phyloP scores from a whole-genome alignment of 2,113 vertebrate species.

The Phyllopteryx taeniolatus region DNA sequence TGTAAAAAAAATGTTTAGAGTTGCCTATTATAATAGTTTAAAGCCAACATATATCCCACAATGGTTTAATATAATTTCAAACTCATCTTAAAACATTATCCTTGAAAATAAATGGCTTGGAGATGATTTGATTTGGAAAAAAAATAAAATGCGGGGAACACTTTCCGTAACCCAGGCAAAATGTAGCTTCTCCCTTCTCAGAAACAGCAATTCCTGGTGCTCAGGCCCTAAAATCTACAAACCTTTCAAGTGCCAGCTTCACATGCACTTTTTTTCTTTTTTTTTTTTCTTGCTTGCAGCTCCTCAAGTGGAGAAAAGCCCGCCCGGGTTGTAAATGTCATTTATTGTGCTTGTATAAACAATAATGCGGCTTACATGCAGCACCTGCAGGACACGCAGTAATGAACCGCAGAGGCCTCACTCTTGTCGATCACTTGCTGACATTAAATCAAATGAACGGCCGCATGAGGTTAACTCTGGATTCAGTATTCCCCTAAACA shows the following conservation, averaged over 20 bases:
- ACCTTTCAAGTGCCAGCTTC: not conserved
- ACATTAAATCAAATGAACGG: not conserved
- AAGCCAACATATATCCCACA: too few relatives aligned
- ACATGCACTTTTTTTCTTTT: not conserved
- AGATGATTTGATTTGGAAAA: too few relatives aligned
- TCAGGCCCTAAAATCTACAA: not conserved
- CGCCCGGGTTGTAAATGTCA: constrained; percentile 18
- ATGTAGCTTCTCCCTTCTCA: too few relatives aligned
- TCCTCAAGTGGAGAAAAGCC: not conserved
- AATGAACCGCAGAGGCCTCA: not conserved
- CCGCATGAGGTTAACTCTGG: not conserved
- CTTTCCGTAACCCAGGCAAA: too few relatives aligned
- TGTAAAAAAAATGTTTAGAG: too few relatives aligned
- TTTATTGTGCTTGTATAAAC: constrained; percentile 21
- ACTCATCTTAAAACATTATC: too few relatives aligned
- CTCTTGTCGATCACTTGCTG: not conserved
- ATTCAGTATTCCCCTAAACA: not conserved
- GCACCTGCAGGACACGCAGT: constrained; percentile 13
- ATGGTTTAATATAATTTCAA: too few relatives aligned
- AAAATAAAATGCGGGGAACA: too few relatives aligned
- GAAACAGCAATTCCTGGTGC: too few relatives aligned
- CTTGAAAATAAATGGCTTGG: too few relatives aligned
- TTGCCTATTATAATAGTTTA: too few relatives aligned
- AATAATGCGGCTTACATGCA: constrained; percentile 18
- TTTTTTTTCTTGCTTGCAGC: not conserved